Conservation (phyloP, 1,140 invertebrate species). For the Drosophila virilis region DNA sequence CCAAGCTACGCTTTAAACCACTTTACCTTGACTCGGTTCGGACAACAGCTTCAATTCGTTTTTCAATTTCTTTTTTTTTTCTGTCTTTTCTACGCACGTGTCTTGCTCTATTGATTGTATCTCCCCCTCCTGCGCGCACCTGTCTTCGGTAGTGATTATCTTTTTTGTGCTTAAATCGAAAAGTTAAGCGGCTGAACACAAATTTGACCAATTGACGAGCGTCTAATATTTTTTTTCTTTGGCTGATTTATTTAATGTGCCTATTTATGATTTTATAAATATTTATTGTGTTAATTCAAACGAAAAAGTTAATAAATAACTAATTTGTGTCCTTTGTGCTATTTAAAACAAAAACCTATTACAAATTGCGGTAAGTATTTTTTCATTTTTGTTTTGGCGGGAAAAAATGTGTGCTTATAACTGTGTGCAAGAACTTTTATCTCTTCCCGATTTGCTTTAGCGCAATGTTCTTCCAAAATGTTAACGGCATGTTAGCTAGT, state of each 20-base stretch:
- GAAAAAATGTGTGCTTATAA: conserved; percentile 32
- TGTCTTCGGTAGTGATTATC: conserved; percentile 67
- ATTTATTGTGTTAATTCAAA: conserved; percentile 52
- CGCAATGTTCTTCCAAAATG: conserved; percentile 51
- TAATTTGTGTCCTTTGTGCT: conserved; percentile 53
- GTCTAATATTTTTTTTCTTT: conserved; percentile 18
- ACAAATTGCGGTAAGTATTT: conserved; percentile 58
- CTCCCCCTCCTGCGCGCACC: conserved; percentile 4
- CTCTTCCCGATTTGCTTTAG: conserved; percentile 39
- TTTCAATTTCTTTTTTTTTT: conserved; percentile 16
- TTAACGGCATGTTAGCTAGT: neutral
- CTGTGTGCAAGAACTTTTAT: conserved; percentile 6
- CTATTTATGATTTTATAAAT: conserved; percentile 60
- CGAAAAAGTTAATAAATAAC: conserved; percentile 31
- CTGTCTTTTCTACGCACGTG: conserved; percentile 66
- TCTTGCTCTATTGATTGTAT: conserved; percentile 51
- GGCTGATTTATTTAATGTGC: conserved; percentile 38
- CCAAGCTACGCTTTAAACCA: conserved; percentile 1
- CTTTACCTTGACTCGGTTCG: conserved; percentile 42
- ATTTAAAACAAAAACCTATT: conserved; percentile 21
- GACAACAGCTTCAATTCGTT: conserved; percentile 51
- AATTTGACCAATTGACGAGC: conserved; percentile 75
- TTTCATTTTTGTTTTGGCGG: conserved; percentile 54
- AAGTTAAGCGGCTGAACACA: conserved; percentile 54
- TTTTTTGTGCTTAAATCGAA: conserved; percentile 53